Conservation (phyloP, 2,113 vertebrate species). For the Podarcis raffonei region DNA sequence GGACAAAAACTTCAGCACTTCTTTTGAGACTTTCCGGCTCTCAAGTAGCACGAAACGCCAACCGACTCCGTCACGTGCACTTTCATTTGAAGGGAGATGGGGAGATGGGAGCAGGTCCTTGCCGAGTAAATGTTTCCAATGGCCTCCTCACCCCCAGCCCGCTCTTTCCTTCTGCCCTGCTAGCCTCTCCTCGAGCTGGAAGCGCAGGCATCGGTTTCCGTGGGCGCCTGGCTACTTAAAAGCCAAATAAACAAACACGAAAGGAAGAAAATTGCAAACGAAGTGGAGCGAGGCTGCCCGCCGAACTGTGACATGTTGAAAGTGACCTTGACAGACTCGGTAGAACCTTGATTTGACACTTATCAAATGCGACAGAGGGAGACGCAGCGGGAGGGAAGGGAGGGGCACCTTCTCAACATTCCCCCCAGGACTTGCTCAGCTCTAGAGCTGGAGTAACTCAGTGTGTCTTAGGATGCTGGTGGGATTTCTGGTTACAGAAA, state of each 20-base stretch:
- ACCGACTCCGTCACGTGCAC: accelerated
- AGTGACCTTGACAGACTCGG: constrained; percentile 4
- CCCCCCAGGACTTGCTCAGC: not conserved
- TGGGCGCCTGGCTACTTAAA: not conserved
- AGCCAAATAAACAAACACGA: constrained; percentile 6
- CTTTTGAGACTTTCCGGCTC: not conserved
- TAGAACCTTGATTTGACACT: not conserved
- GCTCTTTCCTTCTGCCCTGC: not conserved
- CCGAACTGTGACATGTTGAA: not conserved
- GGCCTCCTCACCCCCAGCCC: not conserved
- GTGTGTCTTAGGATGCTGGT: not conserved
- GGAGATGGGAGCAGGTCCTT: not conserved
- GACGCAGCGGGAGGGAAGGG: not conserved
- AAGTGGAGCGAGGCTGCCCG: not conserved
- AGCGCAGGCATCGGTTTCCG: not conserved
- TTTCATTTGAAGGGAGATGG: not conserved
- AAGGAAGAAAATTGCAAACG: constrained; percentile 2
- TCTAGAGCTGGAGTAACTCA: not conserved
- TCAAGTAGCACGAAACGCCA: no score
- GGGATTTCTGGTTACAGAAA: not conserved
- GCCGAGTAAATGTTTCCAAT: not conserved
- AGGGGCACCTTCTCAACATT: not conserved
- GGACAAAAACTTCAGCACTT: not conserved
- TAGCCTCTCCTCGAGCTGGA: not conserved
- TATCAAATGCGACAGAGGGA: constrained; percentile 5